phyloP scores from a whole-genome alignment of 1,140 invertebrate species.

The Chironomus striatipennis region DNA sequence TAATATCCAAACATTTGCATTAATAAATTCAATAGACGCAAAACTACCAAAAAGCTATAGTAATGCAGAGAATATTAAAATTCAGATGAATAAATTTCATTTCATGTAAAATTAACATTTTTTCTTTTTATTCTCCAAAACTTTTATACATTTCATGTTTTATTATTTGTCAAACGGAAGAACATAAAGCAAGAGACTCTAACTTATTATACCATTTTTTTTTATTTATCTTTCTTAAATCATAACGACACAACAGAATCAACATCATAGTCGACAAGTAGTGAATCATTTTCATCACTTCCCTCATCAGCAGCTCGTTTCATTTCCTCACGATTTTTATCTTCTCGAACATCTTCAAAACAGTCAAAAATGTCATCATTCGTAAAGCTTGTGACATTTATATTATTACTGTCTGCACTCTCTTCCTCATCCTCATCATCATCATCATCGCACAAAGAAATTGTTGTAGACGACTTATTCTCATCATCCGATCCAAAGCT shows the following conservation, averaged over 20 bases:
- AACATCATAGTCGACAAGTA: constrained; percentile 41
- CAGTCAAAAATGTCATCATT: constrained; percentile 14
- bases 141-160: too few relatives aligned
- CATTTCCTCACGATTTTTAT: constrained; percentile 23
- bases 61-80: too few relatives aligned
- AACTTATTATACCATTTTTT: too few relatives aligned
- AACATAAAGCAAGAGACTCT: too few relatives aligned
- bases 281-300: constrained; percentile 40
- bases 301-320: constrained; percentile 37
- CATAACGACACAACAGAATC: constrained; percentile 40
- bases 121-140: too few relatives aligned
- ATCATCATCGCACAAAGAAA: neutral
- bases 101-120: too few relatives aligned
- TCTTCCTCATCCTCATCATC: neutral
- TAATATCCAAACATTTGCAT: too few relatives aligned
- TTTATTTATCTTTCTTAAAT: constrained; percentile 26
- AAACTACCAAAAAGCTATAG: too few relatives aligned
- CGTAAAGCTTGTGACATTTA: constrained; percentile 25
- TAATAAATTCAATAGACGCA: too few relatives aligned
- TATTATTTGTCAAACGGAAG: too few relatives aligned
- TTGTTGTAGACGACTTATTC: neutral
- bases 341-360: neutral
- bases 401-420: constrained; percentile 23
- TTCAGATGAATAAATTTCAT: too few relatives aligned
- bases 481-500: neutral